Conservation (phyloP, 1,140 invertebrate species). For the Lordiphosa mommai region DNA sequence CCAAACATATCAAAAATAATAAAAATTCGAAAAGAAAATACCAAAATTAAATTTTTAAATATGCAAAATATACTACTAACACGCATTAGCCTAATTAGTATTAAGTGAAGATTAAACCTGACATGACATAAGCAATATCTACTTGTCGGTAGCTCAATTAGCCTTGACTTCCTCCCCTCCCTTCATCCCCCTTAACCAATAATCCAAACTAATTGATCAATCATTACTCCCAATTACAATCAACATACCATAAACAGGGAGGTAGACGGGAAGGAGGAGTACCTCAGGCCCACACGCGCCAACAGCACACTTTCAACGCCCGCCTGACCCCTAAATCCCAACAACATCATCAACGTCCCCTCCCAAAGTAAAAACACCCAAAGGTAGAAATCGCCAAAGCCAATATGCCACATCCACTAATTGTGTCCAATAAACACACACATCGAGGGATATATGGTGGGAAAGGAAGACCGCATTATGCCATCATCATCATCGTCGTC, state of each 20-base stretch:
- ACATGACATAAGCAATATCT: neutral
- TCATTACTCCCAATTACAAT: slow-evolving; percentile 16
- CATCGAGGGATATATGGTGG: slow-evolving; percentile 37
- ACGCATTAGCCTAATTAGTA: too few relatives aligned
- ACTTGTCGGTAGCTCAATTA: neutral
- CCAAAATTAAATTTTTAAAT: too few relatives aligned
- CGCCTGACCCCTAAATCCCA: slow-evolving; percentile 29
- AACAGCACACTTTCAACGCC: slow-evolving; percentile 49
- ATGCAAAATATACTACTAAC: too few relatives aligned
- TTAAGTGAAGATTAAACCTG: too few relatives aligned
- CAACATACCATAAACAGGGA: neutral
- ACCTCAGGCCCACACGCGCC: slow-evolving; percentile 44
- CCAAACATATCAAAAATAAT: too few relatives aligned
- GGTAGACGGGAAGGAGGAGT: neutral
- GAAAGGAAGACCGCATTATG: slow-evolving; percentile 61
- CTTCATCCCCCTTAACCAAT: neutral
- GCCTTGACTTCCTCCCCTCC: neutral
- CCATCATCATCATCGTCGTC: slow-evolving; percentile 76
- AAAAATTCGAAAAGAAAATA: too few relatives aligned
- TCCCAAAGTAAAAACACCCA: slow-evolving; percentile 10
- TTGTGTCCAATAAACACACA: slow-evolving; percentile 74
- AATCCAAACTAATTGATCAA: slow-evolving; percentile 11
- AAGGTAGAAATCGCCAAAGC: slow-evolving; percentile 28
- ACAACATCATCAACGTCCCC: slow-evolving; percentile 12
- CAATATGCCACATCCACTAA: slow-evolving; percentile 72